phyloP scores from a whole-genome alignment of 2,797 vertebrate genomes.

The Anniella stebbinsi region DNA sequence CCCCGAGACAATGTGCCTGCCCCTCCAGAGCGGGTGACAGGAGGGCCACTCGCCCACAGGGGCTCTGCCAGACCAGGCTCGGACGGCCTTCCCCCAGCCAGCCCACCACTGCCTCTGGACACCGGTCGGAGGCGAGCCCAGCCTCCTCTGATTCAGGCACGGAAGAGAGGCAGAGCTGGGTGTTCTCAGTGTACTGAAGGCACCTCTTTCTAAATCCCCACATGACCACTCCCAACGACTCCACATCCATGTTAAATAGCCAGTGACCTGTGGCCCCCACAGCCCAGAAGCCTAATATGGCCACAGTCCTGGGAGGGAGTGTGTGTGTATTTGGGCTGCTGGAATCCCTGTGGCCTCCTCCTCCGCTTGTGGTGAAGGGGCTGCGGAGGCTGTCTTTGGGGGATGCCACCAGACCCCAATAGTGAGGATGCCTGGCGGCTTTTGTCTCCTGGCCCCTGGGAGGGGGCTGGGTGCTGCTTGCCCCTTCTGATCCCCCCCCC shows the following conservation, averaged over 20 bases:
- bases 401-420: too few species aligned
- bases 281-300: background rate
- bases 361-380: background rate
- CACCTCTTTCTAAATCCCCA: background rate
- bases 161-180: background rate
- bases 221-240: background rate
- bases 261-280: too few species aligned
- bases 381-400: background rate
- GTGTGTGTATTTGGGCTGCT: too few species aligned
- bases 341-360: background rate
- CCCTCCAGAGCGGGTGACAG: too few species aligned
- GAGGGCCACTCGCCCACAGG: too few species aligned
- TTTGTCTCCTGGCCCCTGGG: too few species aligned
- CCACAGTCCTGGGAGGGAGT: background rate
- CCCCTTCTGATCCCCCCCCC: slow-evolving; percentile 67
- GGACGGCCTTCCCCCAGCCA: too few species aligned
- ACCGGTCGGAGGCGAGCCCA: background rate
- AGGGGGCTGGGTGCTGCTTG: background rate
- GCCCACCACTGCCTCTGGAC: too few species aligned
- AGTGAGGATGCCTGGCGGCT: too few species aligned
- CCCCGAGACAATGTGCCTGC: too few species aligned
- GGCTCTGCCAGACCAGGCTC: too few species aligned
- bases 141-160: background rate
- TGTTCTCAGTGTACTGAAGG: background rate
- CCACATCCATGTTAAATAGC: too few species aligned